Evolutionary conservation across 2,888 invertebrate species (phyloP).

Genomic region (Lasioglossum lativentre): DNA sequence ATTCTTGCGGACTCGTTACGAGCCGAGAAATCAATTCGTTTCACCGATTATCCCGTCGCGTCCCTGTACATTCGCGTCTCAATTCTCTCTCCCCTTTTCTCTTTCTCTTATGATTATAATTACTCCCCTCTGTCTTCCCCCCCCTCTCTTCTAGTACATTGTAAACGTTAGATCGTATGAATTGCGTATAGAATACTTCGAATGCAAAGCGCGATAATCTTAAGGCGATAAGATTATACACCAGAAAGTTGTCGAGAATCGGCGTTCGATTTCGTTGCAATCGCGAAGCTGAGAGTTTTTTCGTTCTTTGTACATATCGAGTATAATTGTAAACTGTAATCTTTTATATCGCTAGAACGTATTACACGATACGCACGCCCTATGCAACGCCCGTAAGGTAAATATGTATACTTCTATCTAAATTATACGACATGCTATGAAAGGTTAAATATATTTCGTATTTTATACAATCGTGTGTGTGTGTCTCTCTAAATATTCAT

Average conservation of each 20-base stretch:
- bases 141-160: conserved; percentile 41
- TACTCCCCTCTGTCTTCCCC: conserved; percentile 1
- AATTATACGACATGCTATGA: conserved; percentile 82
- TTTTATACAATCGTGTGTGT: conserved; percentile 76
- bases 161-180: conserved; percentile 62
- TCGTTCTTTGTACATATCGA: conserved; percentile 70
- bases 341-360: conserved; percentile 79
- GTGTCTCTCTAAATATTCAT: conserved; percentile 20
- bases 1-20: conserved; percentile 23
- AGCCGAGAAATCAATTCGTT: conserved; percentile 21
- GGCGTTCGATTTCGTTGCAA: conserved; percentile 10
- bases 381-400: conserved; percentile 67
- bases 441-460: conserved; percentile 82
- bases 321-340: conserved; percentile 67
- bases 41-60: neutral
- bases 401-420: conserved; percentile 79
- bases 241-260: conserved; percentile 44
- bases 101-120: conserved; percentile 49
- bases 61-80: conserved; percentile 27
- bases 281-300: conserved; percentile 43
- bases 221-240: conserved; percentile 63
- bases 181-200: conserved; percentile 60
- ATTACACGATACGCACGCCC: conserved; percentile 54
- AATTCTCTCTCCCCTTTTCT: conserved; percentile 54
- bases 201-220: conserved; percentile 68